Evolutionary conservation across 2,113 vertebrate genomes (phyloP).

Genomic region (Myotis davidii): DNA sequence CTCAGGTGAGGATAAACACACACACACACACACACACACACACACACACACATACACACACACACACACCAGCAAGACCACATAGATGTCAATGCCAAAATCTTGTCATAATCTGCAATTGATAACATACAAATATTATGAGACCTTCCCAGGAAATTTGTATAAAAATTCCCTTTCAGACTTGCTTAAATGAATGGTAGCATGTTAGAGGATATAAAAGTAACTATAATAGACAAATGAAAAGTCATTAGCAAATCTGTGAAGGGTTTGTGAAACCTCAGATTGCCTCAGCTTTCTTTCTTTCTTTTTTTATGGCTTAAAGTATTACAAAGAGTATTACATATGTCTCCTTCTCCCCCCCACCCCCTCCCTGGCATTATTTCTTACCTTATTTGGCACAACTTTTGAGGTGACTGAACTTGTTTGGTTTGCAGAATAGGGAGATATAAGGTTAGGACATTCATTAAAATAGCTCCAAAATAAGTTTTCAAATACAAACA

Average conservation of each 20-base stretch:
- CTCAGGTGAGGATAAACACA: no score
- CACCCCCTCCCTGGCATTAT: no score
- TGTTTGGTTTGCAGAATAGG: constrained; percentile 21
- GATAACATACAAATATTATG: background rate
- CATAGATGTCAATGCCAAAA: background rate
- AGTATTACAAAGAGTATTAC: no score
- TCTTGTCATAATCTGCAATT: background rate
- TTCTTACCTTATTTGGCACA: constrained; percentile 35
- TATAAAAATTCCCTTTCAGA: background rate
- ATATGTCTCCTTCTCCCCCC: no score
- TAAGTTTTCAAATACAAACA: background rate
- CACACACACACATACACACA: no score
- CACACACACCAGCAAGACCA: background rate
- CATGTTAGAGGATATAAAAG: background rate
- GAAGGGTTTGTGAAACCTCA: background rate
- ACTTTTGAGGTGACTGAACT: background rate
- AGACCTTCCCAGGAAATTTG: background rate
- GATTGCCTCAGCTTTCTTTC: background rate
- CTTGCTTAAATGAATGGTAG: background rate
- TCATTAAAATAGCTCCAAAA: constrained; percentile 51
- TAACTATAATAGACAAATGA: background rate
- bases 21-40: no score
- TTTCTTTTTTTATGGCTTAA: background rate
- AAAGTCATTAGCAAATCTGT: background rate
- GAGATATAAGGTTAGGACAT: background rate